phyloP scores from a whole-genome alignment of 2,113 vertebrate species.

The Bungarus multicinctus region DNA sequence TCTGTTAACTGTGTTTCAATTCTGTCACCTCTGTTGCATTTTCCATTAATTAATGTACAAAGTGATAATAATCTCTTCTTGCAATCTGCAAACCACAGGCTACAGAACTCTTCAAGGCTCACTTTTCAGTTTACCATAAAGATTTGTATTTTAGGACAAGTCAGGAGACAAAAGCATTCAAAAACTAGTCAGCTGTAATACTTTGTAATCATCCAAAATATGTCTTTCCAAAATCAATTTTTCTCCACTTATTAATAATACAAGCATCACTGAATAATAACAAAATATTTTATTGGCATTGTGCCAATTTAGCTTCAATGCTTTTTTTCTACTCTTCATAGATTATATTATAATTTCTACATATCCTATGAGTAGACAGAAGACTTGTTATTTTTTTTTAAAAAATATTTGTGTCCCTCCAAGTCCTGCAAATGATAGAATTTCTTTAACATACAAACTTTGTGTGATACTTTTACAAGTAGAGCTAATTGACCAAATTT shows the following conservation, averaged over 20 bases:
- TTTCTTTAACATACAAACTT: neutral
- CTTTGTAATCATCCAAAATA: neutral
- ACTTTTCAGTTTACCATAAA: neutral
- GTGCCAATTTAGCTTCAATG: neutral
- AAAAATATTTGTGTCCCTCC: neutral
- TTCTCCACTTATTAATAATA: neutral
- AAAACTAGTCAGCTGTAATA: neutral
- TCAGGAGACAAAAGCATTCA: neutral
- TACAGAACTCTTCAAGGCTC: neutral
- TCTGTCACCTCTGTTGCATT: neutral
- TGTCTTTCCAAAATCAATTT: neutral
- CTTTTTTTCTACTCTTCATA: neutral
- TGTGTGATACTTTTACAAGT: neutral
- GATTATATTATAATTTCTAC: neutral
- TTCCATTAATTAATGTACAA: neutral
- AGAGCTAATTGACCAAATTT: neutral
- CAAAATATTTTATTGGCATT: neutral
- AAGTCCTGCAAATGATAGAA: neutral
- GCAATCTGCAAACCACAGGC: neutral
- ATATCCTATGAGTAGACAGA: neutral
- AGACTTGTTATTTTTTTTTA: neutral
- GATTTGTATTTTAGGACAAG: neutral
- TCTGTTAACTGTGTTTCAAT: neutral
- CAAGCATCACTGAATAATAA: neutral
- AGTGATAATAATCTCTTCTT: neutral